These are phyloP conservation scores for Platypus cylindrus DNA, from an alignment of 2,888 invertebrate species.

Conservation along the genomic window DNA sequence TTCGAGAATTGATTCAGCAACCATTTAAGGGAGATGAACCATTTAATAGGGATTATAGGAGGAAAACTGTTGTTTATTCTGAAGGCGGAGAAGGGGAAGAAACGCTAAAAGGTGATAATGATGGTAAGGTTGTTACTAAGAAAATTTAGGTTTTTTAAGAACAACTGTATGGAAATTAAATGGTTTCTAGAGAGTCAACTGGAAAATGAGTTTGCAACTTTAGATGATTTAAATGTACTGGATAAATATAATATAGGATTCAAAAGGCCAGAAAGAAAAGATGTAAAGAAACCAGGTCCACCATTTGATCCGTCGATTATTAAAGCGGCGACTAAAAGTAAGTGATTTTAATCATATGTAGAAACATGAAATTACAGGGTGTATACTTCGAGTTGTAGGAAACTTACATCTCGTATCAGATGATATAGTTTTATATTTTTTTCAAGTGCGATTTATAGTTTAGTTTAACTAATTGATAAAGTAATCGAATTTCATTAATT, in stretches of 20 bases:
- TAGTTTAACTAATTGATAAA: no score
- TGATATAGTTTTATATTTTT: no score
- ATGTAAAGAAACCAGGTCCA: slow-evolving; percentile 93
- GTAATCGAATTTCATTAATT: slow-evolving; percentile 12
- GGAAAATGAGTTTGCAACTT: slow-evolving; percentile 22
- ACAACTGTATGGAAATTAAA: no score
- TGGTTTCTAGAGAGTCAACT: slow-evolving; percentile 11
- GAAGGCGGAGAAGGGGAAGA: slow-evolving; percentile 42
- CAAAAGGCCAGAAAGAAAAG: slow-evolving; percentile 76
- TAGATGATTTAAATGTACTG: slow-evolving; percentile 42
- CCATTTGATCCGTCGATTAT: slow-evolving; percentile 53
- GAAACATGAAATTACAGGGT: slow-evolving; percentile 6
- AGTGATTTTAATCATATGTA: background rate
- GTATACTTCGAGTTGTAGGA: no score
- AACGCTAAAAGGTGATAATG: slow-evolving; percentile 3
- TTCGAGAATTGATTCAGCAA: slow-evolving; percentile 24
- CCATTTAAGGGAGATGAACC: slow-evolving; percentile 16
- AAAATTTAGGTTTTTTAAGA: background rate
- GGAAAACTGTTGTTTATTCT: slow-evolving; percentile 39
- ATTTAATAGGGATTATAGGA: slow-evolving; percentile 16
- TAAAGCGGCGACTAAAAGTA: slow-evolving; percentile 16
- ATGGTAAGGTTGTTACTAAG: no score
- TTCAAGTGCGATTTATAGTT: no score
- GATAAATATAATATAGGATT: slow-evolving; percentile 61
- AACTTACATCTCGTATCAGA: no score